Conservation (phyloP, 1,140 invertebrate species). For the Scylla paramamosain region DNA sequence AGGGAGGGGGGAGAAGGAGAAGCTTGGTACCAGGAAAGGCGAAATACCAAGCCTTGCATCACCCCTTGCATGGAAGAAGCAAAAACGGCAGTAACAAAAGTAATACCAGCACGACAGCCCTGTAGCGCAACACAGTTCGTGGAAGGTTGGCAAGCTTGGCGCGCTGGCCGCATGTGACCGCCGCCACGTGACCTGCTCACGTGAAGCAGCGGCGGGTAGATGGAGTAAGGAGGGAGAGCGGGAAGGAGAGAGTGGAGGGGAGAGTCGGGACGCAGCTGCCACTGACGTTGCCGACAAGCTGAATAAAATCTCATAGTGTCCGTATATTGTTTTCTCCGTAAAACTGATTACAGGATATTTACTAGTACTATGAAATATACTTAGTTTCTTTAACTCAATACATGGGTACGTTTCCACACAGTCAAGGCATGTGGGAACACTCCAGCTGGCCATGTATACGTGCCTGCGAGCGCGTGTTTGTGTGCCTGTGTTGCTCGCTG, state of each 20-base stretch:
- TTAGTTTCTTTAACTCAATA: not conserved
- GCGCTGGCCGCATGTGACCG: not conserved
- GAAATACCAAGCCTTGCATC: not conserved
- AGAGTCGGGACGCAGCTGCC: not conserved
- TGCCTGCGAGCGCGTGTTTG: not conserved
- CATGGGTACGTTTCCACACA: not conserved
- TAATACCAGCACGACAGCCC: too few relatives aligned
- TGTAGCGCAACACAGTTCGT: not conserved
- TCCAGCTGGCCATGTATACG: not conserved
- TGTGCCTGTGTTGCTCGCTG: not conserved
- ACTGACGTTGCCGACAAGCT: not conserved
- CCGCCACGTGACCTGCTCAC: constrained; percentile 17
- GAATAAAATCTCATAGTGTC: not conserved
- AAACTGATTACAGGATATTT: not conserved
- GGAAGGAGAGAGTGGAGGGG: not conserved
- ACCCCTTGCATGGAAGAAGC: too few relatives aligned
- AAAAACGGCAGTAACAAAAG: too few relatives aligned
- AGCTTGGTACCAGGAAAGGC: not conserved
- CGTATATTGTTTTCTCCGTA: too few relatives aligned
- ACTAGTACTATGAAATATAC: not conserved
- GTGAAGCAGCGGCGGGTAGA: not conserved
- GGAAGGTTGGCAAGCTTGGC: not conserved
- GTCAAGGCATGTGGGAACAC: not conserved
- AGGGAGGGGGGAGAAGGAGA: not conserved
- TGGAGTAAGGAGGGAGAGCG: not conserved